Base-by-base conservation (phyloP, 2,888 invertebrate genomes). In the Tipula confusa region DNA sequence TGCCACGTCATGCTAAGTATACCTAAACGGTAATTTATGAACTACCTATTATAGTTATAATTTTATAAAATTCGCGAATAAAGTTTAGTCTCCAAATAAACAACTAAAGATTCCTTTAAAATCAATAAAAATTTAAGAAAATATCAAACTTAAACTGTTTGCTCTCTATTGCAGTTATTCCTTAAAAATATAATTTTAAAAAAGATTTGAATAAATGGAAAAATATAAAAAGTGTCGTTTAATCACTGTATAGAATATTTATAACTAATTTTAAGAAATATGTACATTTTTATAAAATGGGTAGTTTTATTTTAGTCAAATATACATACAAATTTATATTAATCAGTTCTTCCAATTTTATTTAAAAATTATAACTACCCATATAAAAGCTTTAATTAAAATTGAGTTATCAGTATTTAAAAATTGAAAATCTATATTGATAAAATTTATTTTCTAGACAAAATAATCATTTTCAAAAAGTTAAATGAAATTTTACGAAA, bases 331-430 rank as follows among this genome's bases (percentile, higher is more conserved):
- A 33, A 33, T 64, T 64, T 4, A n/a, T n/a, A n/a, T n/a, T n/a
- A 24, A 64, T 64, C 64, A 64, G 64, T 64, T 64, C 64, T 64
- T 64, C 64, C 64, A 64, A 64, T 64, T 64, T 64, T 1, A 24
- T 64, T 64, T 64, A 64, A 6, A 33, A 64, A 64, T 24, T 24
- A 24, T 64, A 64, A 64, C 64, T 64, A 64, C 64, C 64, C 64
- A 64, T 64, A 64, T 9, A 64, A n/a, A 64, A 64, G 64, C 64
- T 64, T 64, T 64, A 64, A 64, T n/a, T n/a, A n/a, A n/a, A n/a
- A n/a, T n/a, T n/a, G n/a, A n/a, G 24, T 64, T 64, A 24, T 64
- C 64, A 43, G 43, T 43, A 43, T 43, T 43, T 43, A 15, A 43
- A 43, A 43, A 43, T 43, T 43, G 15, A 43, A 43, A 43, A 13